phyloP scores from a whole-genome alignment of 1,140 invertebrate genomes.

The Euschistus heros region DNA sequence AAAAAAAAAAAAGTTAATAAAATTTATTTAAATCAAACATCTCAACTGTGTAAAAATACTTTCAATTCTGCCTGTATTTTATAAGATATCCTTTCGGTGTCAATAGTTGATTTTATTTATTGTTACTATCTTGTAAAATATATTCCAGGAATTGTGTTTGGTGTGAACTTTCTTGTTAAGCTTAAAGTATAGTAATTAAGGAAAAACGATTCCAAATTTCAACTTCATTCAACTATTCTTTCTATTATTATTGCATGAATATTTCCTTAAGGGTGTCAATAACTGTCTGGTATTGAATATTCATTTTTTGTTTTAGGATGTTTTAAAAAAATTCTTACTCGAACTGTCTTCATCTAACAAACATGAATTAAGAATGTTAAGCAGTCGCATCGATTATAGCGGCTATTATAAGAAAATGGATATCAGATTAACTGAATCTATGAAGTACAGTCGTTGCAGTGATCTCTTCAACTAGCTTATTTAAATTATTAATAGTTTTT shows the following conservation, averaged over 20 bases:
- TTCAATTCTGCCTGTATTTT: too few relatives aligned
- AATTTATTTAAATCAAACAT: too few relatives aligned
- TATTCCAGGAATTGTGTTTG: too few relatives aligned
- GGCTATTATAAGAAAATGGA: slow-evolving; percentile 77
- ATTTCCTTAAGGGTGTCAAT: too few relatives aligned
- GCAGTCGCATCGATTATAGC: slow-evolving; percentile 83
- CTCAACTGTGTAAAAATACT: too few relatives aligned
- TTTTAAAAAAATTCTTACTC: slow-evolving; percentile 68
- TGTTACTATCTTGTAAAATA: not conserved
- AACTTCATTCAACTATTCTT: too few relatives aligned
- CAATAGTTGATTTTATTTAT: not conserved
- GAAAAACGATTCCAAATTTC: too few relatives aligned
- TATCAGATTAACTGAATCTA: slow-evolving; percentile 56
- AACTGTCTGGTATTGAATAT: slow-evolving; percentile 42
- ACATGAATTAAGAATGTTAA: slow-evolving; percentile 73
- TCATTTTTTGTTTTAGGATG: slow-evolving; percentile 42
- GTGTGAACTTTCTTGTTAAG: too few relatives aligned
- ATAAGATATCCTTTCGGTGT: slow-evolving; percentile 27
- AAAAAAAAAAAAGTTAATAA: too few relatives aligned
- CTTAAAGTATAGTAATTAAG: too few relatives aligned
- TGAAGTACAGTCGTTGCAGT: slow-evolving; percentile 38
- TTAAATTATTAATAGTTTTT: too few relatives aligned
- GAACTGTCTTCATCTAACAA: slow-evolving; percentile 63
- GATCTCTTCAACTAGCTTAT: slow-evolving; percentile 21
- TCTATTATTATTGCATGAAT: too few relatives aligned